Evolutionary conservation across 2,797 vertebrate species (phyloP), one percentile per base, ranked within the genome.

Genomic region (Toxotes lorentzi): DNA sequence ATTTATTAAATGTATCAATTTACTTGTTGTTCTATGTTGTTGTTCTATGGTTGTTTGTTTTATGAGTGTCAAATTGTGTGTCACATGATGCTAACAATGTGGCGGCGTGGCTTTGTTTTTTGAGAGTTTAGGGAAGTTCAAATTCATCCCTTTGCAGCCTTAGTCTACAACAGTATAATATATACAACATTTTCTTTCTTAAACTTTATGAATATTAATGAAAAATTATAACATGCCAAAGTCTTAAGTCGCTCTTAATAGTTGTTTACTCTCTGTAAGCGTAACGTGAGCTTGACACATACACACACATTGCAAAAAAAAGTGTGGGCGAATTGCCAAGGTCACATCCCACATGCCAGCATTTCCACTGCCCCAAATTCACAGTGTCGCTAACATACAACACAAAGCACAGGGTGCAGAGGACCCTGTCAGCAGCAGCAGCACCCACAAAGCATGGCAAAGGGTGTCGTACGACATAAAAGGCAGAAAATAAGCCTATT

Each of bases 401-500:
- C 58, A 59, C 17, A 2, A 23, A 56, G 54, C 1, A 4, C 0
- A 0, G 34, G 16, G 67, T 0, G 43, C 54, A 40, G 76, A 9
- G 2, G 30, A 43, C 4, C 21, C 71, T 19, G 66, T 57, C 82
- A 48, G 76, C 63, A 12, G 74, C 63, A 12, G 74, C 63, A 58
- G 60, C 50, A 23, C 21, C 50, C 58, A 30, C 75, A 76, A 24
- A 68, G 41, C n/a, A 14, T n/a, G 0, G 34, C 71, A 32, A 1
- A 47, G 30, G 59, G 66, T 11, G 57, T 21, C 7, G 0, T n/a
- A 9, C 10, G 66, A 77, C 70, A 83, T 84, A 65, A 85, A 83
- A 77, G 68, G 79, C 40, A 1, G 73, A 90, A 90, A 91, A 91
- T 91, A 40, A 89, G 79, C 68, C 76, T 59, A 86, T 90, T 84